Evolutionary conservation across 2,888 invertebrate genomes (phyloP).

Genomic region (Watsonalla binaria): DNA sequence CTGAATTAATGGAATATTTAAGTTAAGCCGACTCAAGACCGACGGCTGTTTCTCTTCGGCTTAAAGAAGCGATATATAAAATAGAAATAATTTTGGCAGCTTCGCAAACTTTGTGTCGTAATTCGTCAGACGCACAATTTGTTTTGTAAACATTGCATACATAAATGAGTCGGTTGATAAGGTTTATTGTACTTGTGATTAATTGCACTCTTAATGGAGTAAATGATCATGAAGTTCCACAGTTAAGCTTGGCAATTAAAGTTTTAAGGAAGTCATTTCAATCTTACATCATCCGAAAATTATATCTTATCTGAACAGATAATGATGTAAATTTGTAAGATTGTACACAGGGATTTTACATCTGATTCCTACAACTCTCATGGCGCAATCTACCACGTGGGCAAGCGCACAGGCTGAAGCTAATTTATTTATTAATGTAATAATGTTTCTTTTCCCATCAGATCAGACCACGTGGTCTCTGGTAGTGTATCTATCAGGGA

Average conservation of each 20-base stretch:
- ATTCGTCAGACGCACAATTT: constrained; percentile 19
- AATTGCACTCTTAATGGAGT: constrained; percentile 12
- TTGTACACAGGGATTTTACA: no score
- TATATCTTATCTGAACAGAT: no score
- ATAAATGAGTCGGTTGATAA: constrained; percentile 44
- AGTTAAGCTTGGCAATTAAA: no score
- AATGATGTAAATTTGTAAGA: no score
- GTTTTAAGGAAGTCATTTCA: no score
- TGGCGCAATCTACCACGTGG: no score
- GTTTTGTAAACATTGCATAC: constrained; percentile 56
- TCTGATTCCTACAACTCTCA: no score
- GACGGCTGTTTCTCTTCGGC: constrained; percentile 25
- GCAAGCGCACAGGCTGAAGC: not conserved
- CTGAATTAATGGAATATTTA: constrained; percentile 67
- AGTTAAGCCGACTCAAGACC: constrained; percentile 51
- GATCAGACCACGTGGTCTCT: constrained; percentile 68
- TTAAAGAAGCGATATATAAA: constrained; percentile 36
- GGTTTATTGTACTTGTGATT: constrained; percentile 19
- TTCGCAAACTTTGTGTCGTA: constrained; percentile 29
- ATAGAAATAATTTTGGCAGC: constrained; percentile 42
- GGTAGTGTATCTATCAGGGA: constrained; percentile 79
- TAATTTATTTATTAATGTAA: constrained; percentile 10
- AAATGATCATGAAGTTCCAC: not conserved
- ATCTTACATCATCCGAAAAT: no score
- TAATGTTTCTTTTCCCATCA: constrained; percentile 18